Evolutionary conservation across 2,797 vertebrate genomes (phyloP).

Genomic region (Limnodromus scolopaceus): DNA sequence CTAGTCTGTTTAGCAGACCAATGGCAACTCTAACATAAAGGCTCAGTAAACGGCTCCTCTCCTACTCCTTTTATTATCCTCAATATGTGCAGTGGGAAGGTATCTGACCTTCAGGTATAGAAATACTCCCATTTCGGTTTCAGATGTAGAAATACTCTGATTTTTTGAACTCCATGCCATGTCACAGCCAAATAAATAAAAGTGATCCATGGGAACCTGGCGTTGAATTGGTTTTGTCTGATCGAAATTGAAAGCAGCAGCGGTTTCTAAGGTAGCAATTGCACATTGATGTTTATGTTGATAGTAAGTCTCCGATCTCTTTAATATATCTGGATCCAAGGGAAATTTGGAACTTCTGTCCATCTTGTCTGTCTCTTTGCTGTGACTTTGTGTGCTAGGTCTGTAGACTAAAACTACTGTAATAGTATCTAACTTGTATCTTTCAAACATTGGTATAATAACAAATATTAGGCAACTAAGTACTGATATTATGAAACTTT

Average conservation of each 20-base stretch:
- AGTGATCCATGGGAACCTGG: neutral
- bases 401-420: fast-evolving
- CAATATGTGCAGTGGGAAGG: fast-evolving
- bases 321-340: neutral
- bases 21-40: neutral
- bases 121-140: neutral
- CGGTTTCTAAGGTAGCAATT: neutral
- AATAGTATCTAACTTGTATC: neutral
- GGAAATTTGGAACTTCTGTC: neutral
- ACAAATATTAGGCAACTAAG: neutral
- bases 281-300: neutral
- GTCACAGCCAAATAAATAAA: neutral
- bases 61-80: neutral
- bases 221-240: neutral
- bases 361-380: neutral
- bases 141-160: neutral
- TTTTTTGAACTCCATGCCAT: neutral
- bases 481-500: neutral
- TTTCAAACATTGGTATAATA: neutral
- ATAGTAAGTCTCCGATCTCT: neutral
- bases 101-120: neutral
- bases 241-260: neutral
- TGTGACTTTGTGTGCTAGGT: neutral
- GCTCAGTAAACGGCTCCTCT: neutral
- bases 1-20: neutral